Percentiles rank a stretch among this genome's conserved stretches.
phyloP scores from a whole-genome alignment of 2,113 vertebrate species.

The Sinocyclocheilus rhinocerous region DNA sequence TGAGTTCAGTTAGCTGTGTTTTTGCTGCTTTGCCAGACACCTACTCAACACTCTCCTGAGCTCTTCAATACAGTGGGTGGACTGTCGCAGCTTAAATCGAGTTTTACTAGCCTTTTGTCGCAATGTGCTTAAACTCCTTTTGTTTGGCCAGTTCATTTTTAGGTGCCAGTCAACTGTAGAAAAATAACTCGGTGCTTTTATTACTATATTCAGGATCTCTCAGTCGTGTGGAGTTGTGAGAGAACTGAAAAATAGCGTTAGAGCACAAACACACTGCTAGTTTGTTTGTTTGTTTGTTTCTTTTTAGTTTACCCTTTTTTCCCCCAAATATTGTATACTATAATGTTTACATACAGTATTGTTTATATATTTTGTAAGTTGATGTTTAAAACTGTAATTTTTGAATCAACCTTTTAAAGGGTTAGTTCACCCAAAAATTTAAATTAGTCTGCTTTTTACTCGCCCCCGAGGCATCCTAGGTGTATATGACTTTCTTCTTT shows the following conservation, averaged over 20 bases:
- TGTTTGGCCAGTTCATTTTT: conserved; percentile 9
- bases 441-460: too few relatives aligned
- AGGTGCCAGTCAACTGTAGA: neutral
- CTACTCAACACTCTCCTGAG: conserved; percentile 38
- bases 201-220: conserved; percentile 2
- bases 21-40: conserved; percentile 51
- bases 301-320: neutral
- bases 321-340: neutral
- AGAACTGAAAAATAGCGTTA: neutral
- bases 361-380: neutral
- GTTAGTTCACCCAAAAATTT: too few relatives aligned
- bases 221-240: neutral
- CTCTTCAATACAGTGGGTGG: conserved; percentile 27
- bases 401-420: too few relatives aligned
- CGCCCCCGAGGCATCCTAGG: too few relatives aligned
- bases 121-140: neutral
- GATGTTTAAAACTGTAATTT: neutral
- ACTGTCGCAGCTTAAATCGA: neutral
- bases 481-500: too few relatives aligned
- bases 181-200: conserved; percentile 15
- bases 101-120: neutral
- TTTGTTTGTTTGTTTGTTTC: too few relatives aligned
- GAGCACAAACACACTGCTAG: neutral
- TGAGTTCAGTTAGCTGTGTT: conserved; percentile 53
- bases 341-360: neutral